A percentile compares a stretch with the other conserved stretches of the same genome.
Conservation (phyloP, 2,797 vertebrate species). For the Clamator glandarius region DNA sequence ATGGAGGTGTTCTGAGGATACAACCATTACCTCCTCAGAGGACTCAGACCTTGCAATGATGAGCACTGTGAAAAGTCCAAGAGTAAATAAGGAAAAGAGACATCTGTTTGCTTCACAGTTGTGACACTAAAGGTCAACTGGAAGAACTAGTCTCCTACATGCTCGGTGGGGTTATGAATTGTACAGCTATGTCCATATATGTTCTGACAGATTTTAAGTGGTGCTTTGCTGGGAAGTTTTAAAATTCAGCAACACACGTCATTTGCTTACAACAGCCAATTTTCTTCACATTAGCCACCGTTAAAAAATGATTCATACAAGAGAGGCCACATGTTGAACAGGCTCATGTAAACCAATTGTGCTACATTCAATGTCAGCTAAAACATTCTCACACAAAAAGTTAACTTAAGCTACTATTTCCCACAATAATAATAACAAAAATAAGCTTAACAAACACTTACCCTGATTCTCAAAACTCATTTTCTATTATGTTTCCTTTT, state of each 20-base stretch:
- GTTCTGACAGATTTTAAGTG: slow-evolving; percentile 63
- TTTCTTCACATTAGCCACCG: slow-evolving; percentile 36
- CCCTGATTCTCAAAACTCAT: slow-evolving; percentile 35
- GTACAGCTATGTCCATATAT: slow-evolving; percentile 39
- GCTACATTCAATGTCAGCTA: slow-evolving; percentile 37
- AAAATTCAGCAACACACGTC: slow-evolving; percentile 56
- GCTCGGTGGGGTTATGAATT: background rate
- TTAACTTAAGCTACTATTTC: slow-evolving; percentile 59
- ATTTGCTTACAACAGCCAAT: slow-evolving; percentile 69
- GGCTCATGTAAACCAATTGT: slow-evolving; percentile 5
- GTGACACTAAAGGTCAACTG: slow-evolving; percentile 67
- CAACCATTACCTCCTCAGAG: background rate
- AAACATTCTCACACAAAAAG: slow-evolving; percentile 66
- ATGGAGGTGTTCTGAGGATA: background rate
- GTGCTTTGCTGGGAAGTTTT: slow-evolving; percentile 48
- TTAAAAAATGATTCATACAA: slow-evolving; percentile 67
- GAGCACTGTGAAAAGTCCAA: background rate
- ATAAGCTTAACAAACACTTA: slow-evolving; percentile 55
- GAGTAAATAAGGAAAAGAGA: slow-evolving; percentile 2
- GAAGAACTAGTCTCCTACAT: slow-evolving; percentile 19
- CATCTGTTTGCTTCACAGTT: background rate
- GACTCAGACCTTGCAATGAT: background rate
- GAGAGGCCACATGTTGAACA: slow-evolving; percentile 63
- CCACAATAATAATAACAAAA: slow-evolving; percentile 59
- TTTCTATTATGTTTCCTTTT: slow-evolving; percentile 39